phyloP scores from a whole-genome alignment of 2,888 invertebrate genomes.

The Callimorpha dominula region DNA sequence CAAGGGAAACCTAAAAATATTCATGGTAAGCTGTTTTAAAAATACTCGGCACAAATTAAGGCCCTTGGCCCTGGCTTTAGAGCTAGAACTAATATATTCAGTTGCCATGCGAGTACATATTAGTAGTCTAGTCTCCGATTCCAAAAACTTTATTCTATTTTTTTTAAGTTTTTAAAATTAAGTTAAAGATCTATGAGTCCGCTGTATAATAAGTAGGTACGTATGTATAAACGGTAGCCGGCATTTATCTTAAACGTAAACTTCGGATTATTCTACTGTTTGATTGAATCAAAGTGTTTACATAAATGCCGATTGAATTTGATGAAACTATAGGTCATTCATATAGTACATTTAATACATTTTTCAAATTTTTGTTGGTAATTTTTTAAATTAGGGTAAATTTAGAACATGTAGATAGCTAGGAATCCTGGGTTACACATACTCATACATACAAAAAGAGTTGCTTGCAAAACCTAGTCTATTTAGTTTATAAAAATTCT shows the following conservation, averaged over 20 bases:
- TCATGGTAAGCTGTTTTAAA: constrained; percentile 66
- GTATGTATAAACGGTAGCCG: not conserved
- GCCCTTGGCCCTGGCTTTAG: not conserved
- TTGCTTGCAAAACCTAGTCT: too few species aligned
- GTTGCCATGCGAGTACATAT: not conserved
- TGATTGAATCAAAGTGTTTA: not conserved
- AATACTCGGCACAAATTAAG: constrained; percentile 8
- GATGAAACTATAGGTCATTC: not conserved
- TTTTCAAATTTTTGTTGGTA: too few species aligned
- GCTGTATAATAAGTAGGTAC: not conserved
- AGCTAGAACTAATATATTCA: not conserved
- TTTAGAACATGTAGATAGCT: too few species aligned
- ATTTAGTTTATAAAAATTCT: too few species aligned
- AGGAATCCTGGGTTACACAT: too few species aligned
- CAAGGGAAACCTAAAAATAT: constrained; percentile 72
- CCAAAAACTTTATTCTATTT: not conserved
- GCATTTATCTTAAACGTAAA: not conserved
- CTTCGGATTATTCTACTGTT: not conserved
- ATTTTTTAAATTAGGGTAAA: too few species aligned
- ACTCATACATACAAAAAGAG: too few species aligned
- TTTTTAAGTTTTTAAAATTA: not conserved
- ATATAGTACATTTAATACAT: too few species aligned
- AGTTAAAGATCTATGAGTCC: not conserved
- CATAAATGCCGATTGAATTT: not conserved
- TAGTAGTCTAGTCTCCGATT: not conserved